Evolutionary conservation across 2,113 vertebrate genomes (phyloP).

Genomic region (Rana temporaria): DNA sequence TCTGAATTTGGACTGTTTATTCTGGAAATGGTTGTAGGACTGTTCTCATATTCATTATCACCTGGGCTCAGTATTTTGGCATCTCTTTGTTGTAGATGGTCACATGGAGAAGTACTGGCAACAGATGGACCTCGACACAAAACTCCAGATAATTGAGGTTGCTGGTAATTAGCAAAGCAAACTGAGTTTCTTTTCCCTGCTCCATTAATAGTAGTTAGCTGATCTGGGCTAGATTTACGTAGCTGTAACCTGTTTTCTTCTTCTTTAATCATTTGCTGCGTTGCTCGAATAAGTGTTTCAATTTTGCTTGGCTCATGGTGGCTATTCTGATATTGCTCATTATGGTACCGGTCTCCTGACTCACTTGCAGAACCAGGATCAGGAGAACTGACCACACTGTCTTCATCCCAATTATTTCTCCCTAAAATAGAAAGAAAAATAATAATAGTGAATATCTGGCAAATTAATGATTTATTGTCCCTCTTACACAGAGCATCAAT

Average conservation of each 20-base stretch:
- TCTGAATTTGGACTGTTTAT: conserved; percentile 89
- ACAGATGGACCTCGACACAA: conserved; percentile 75
- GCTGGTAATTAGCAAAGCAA: conserved; percentile 84
- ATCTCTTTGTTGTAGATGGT: conserved; percentile 79
- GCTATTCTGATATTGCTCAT: conserved; percentile 84
- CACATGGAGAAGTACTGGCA: conserved; percentile 78
- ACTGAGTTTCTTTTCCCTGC: conserved; percentile 81
- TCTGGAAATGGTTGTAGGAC: conserved; percentile 83
- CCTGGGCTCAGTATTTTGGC: conserved; percentile 81
- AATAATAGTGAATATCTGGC: neutral
- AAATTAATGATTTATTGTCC: too few relatives aligned
- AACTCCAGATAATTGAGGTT: conserved; percentile 76
- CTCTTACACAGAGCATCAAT: too few relatives aligned
- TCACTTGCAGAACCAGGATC: conserved; percentile 92
- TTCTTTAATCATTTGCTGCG: conserved; percentile 98
- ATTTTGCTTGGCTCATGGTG: conserved; percentile 93
- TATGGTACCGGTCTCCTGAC: conserved; percentile 86
- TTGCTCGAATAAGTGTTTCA: conserved; percentile 92
- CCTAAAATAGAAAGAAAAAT: conserved; percentile 72
- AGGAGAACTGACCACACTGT: conserved; percentile 91
- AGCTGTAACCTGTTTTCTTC: conserved; percentile 89
- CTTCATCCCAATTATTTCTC: conserved; percentile 92
- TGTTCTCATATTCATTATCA: conserved; percentile 82
- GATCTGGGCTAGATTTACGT: conserved; percentile 76
- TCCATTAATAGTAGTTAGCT: conserved; percentile 81